Percentiles rank a stretch among this genome's conserved stretches.
Conservation (phyloP, 2,797 vertebrate genomes). For the Florisuga fusca region DNA sequence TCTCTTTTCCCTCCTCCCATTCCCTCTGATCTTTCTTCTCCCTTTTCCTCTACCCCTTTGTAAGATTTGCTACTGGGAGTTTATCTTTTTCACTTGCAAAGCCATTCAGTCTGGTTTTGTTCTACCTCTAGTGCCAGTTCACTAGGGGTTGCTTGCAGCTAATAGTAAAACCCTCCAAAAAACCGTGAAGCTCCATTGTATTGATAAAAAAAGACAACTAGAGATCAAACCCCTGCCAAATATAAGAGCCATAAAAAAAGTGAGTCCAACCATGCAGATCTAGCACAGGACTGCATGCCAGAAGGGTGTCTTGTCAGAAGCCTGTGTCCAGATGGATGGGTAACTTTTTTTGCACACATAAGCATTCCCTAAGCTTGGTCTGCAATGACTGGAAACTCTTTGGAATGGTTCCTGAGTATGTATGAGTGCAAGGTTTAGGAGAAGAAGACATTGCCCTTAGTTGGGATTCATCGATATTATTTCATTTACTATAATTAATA, state of each 20-base stretch:
- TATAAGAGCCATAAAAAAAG: background rate
- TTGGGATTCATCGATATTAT: background rate
- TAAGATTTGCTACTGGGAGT: background rate
- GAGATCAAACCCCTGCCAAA: background rate
- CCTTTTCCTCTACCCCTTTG: background rate
- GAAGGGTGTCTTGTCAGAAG: background rate
- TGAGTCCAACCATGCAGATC: background rate
- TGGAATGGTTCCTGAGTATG: background rate
- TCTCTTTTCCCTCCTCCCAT: background rate
- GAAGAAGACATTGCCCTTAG: background rate
- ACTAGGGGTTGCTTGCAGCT: background rate
- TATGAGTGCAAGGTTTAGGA: background rate
- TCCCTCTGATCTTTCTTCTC: background rate
- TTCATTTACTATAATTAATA: background rate
- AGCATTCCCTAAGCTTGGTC: background rate
- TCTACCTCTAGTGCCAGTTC: background rate
- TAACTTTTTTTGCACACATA: background rate
- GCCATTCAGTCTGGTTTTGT: background rate
- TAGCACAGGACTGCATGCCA: background rate
- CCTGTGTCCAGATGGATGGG: background rate
- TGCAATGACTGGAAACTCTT: background rate
- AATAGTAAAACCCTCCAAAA: background rate
- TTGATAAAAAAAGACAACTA: background rate
- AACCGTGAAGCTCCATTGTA: background rate
- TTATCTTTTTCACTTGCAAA: background rate